Base-by-base conservation (phyloP, 2,888 invertebrate genomes). In the Diogma glabrata region DNA sequence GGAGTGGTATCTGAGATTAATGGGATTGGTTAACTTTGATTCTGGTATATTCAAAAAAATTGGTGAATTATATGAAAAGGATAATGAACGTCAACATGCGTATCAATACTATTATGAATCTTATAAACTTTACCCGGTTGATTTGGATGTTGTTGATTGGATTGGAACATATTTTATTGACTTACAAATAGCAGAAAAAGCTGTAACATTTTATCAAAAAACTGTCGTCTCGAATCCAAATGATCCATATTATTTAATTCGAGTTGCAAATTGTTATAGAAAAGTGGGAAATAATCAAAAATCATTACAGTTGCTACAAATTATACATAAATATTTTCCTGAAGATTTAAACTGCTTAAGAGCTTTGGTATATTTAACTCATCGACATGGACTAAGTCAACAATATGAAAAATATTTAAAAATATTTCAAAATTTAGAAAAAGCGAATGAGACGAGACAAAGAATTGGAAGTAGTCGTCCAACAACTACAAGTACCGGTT, bases 291-390 rank as follows among this genome's bases (percentile, higher is more conserved):
- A 76, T 52, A 68, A 76, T 50, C 75, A 76, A 55, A 72, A 72
- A 56, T 70, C 70, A 55, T 54, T 70, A 52, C 63, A 63, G 46
- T 62, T 70, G 58, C 70, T 70, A 49, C 67, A 69, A 54, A 65
- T 67, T 47, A 70, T 96, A 61, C 87, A 95, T 64, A 75, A 79
- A 17, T 80, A 82, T 58, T 97, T 97, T 67, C 97, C 97, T 0
- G 94, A 96, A 55, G 95, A 96, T 67, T 78, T 89, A 1, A 93
- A 94, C 64, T 96, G 96, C 79, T 69, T 96, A 86, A 83, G 68
- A 68, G 80, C 70, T 1, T 52, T 70, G 12, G 63, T 70, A 52
- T 68, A 70, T 55, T 65, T 64, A 3, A 67, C 69, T n/a, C 68
- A 67, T 43, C 64, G 67, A 64, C 77, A 96, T 61, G 95, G 95